phyloP scores from a whole-genome alignment of 2,888 invertebrate species.

The Eristalinus sepulchralis region DNA sequence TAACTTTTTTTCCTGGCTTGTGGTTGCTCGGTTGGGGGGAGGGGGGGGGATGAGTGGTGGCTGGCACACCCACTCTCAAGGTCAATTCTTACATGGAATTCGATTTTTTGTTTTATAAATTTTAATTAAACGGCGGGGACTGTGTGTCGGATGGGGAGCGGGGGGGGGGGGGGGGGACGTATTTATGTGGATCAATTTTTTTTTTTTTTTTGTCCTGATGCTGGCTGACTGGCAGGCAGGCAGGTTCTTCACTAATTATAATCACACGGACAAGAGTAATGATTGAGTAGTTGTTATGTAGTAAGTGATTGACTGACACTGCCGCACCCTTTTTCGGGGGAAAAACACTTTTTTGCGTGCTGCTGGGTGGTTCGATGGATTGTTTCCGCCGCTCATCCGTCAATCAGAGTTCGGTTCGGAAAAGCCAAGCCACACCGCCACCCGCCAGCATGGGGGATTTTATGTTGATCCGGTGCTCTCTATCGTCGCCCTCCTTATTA shows the following conservation, averaged over 20 bases:
- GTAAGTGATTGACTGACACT: conserved; percentile 66
- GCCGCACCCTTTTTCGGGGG: conserved; percentile 68
- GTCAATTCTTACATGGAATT: conserved; percentile 57
- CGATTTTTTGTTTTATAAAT: conserved; percentile 35
- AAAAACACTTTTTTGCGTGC: conserved; percentile 18
- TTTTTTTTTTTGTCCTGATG: neutral
- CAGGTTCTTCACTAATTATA: conserved; percentile 57
- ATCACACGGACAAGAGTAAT: conserved; percentile 59
- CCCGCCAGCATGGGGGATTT: neutral
- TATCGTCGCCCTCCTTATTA: conserved; percentile 39
- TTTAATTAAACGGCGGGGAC: conserved; percentile 66
- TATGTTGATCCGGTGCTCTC: conserved; percentile 3
- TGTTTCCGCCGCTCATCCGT: conserved; percentile 61
- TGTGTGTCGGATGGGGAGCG: too few relatives aligned
- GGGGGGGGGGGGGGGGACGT: conserved; percentile 18
- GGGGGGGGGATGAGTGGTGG: neutral
- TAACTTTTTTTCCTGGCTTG: conserved; percentile 50
- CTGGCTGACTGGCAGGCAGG: too few relatives aligned
- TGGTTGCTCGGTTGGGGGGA: conserved; percentile 5
- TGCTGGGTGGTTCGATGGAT: conserved; percentile 50
- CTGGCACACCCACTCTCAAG: conserved; percentile 58
- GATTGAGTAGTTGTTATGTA: conserved; percentile 67
- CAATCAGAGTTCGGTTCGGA: conserved; percentile 40
- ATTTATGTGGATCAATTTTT: conserved; percentile 35
- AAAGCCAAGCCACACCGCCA: conserved; percentile 31